Conservation (phyloP, 2,797 vertebrate genomes). For the Clamator glandarius region DNA sequence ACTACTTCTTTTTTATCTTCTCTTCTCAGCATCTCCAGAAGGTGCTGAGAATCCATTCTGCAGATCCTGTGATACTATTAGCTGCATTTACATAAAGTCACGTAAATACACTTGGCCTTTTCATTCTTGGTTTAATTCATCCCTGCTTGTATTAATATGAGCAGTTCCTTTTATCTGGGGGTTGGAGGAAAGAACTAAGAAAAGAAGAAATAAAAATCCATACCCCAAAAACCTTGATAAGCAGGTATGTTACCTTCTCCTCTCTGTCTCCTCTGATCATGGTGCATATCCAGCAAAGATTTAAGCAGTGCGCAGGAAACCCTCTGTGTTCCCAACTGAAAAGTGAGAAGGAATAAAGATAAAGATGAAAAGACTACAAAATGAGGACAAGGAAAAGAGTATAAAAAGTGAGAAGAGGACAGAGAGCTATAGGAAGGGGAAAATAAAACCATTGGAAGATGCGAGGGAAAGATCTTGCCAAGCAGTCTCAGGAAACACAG, state of each 20-base stretch:
- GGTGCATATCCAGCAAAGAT: neutral
- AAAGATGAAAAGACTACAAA: neutral
- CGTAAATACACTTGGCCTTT: neutral
- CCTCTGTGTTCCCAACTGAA: neutral
- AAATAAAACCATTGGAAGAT: neutral
- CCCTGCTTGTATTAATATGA: neutral
- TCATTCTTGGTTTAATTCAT: neutral
- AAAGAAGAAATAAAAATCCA: neutral
- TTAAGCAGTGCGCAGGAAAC: neutral
- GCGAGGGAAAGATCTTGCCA: neutral
- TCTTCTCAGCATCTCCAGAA: neutral
- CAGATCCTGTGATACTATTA: neutral
- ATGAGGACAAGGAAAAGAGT: neutral
- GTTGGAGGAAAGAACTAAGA: neutral
- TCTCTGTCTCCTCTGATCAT: neutral
- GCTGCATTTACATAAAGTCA: neutral
- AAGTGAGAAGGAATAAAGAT: neutral
- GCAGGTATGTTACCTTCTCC: neutral
- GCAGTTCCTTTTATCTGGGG: neutral
- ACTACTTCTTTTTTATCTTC: neutral
- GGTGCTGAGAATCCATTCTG: neutral
- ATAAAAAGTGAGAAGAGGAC: neutral
- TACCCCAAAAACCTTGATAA: neutral
- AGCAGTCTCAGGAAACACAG: neutral
- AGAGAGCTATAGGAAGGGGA: neutral